Conservation (phyloP, 2,888 invertebrate genomes). For the Halictus ligatus region DNA sequence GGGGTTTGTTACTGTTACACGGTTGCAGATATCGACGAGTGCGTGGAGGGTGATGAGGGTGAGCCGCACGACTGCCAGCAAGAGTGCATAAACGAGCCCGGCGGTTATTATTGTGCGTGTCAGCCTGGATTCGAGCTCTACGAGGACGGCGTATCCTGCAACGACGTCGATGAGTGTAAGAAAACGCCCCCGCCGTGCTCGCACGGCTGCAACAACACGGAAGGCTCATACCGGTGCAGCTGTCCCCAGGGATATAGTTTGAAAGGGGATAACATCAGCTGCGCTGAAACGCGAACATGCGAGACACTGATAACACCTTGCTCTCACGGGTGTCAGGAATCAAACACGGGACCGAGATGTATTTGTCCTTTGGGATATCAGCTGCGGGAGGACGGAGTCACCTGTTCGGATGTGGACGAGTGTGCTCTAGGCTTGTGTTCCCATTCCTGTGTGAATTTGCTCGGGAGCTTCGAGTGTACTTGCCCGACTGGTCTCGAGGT, state of each 20-base stretch:
- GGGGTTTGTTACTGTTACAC: background rate
- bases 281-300: slow-evolving; percentile 72
- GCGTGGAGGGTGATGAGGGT: slow-evolving; percentile 83
- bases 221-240: slow-evolving; percentile 82
- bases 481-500: slow-evolving; percentile 84
- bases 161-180: slow-evolving; percentile 81
- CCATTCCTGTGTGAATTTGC: slow-evolving; percentile 85
- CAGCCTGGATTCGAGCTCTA: slow-evolving; percentile 80
- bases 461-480: slow-evolving; percentile 85
- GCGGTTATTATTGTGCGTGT: slow-evolving; percentile 83
- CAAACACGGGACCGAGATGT: slow-evolving; percentile 82
- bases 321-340: slow-evolving; percentile 76
- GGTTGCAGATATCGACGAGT: slow-evolving; percentile 86
- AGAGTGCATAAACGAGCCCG: slow-evolving; percentile 84
- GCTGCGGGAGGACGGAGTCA: slow-evolving; percentile 80
- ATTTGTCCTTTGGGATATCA: slow-evolving; percentile 86
- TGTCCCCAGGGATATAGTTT: slow-evolving; percentile 84
- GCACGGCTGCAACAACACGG: slow-evolving; percentile 76
- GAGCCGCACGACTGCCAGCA: slow-evolving; percentile 86
- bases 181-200: slow-evolving; percentile 71
- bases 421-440: slow-evolving; percentile 85
- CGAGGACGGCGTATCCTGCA: slow-evolving; percentile 77
- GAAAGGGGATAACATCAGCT: slow-evolving; percentile 71
- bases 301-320: slow-evolving; percentile 65
- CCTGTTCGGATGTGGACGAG: slow-evolving; percentile 86